Percentiles rank a stretch among this genome's conserved stretches.
phyloP scores from a whole-genome alignment of 2,888 invertebrate genomes.

The Xanthorhoe spadicearia region DNA sequence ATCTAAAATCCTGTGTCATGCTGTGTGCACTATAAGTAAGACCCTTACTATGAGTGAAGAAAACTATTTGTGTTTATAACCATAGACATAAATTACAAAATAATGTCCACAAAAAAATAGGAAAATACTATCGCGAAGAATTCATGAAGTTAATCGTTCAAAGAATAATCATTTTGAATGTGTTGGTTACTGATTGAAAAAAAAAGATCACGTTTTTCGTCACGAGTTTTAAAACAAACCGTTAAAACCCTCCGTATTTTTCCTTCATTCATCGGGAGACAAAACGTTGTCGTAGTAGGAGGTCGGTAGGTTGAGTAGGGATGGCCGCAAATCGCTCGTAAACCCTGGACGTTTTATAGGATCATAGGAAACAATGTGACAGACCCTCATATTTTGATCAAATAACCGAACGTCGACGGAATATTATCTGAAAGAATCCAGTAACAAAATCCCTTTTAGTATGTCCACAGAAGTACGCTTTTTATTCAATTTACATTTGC shows the following conservation, averaged over 20 bases:
- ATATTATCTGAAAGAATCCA: conserved; percentile 23
- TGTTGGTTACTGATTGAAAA: neutral
- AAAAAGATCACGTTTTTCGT: too few species aligned
- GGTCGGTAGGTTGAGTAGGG: conserved; percentile 34
- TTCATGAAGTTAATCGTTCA: neutral
- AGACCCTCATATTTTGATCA: conserved; percentile 41
- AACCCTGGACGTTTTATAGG: conserved; percentile 38
- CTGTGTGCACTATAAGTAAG: conserved; percentile 12
- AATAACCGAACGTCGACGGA: conserved; percentile 31
- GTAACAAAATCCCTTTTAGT: neutral
- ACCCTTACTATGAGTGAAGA: neutral
- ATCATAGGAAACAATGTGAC: conserved; percentile 39
- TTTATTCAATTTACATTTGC: too few species aligned
- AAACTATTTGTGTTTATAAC: neutral
- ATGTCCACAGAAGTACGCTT: neutral
- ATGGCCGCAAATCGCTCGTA: conserved; percentile 42
- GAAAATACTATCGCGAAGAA: neutral
- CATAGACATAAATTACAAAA: neutral
- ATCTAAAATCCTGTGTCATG: conserved; percentile 15
- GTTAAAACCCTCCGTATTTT: neutral
- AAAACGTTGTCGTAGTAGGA: neutral
- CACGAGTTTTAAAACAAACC: neutral
- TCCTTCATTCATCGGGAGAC: neutral
- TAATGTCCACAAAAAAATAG: neutral
- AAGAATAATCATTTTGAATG: neutral